Percentiles rank a stretch among this genome's conserved stretches.
These are phyloP conservation scores for Halictus quadricinctus DNA, from an alignment of 2,888 invertebrate species.

Conservation along the genomic window DNA sequence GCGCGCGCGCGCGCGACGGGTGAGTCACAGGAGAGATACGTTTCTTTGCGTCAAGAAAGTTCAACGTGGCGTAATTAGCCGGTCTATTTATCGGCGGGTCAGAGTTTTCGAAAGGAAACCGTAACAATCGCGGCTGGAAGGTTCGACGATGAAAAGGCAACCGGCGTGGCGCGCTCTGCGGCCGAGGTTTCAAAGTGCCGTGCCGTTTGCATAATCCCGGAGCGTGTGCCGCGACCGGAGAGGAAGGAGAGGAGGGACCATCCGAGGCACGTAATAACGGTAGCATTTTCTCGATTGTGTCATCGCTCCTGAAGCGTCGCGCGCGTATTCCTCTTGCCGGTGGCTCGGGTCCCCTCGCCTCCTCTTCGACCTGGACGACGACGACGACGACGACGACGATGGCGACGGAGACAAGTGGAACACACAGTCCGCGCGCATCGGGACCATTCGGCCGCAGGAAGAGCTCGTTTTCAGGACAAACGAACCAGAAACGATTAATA, in stretches of 20 bases:
- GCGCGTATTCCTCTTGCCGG: slow-evolving; percentile 36
- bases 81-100: slow-evolving; percentile 58
- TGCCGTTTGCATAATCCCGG: slow-evolving; percentile 66
- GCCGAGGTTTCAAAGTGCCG: slow-evolving; percentile 55
- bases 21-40: slow-evolving; percentile 25
- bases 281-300: slow-evolving; percentile 80
- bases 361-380: slow-evolving; percentile 8
- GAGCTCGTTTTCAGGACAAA: slow-evolving; percentile 77
- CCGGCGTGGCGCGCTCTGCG: slow-evolving; percentile 11
- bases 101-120: slow-evolving; percentile 61
- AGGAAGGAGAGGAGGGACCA: slow-evolving; percentile 22
- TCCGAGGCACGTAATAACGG: slow-evolving; percentile 71
- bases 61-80: slow-evolving; percentile 59
- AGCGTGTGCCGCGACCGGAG: slow-evolving; percentile 14
- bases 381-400: slow-evolving; percentile 48
- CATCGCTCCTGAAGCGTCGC: slow-evolving; percentile 73
- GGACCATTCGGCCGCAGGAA: slow-evolving; percentile 77
- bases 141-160: slow-evolving; percentile 56
- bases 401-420: slow-evolving; percentile 69
- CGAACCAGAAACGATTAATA: slow-evolving; percentile 80
- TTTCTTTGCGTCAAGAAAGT: slow-evolving; percentile 47
- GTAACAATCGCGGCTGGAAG: slow-evolving; percentile 47
- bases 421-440: slow-evolving; percentile 73
- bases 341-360: background rate
- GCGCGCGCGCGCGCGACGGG: background rate